phyloP scores from a whole-genome alignment of 1,140 invertebrate genomes.

The Prorops nasuta region DNA sequence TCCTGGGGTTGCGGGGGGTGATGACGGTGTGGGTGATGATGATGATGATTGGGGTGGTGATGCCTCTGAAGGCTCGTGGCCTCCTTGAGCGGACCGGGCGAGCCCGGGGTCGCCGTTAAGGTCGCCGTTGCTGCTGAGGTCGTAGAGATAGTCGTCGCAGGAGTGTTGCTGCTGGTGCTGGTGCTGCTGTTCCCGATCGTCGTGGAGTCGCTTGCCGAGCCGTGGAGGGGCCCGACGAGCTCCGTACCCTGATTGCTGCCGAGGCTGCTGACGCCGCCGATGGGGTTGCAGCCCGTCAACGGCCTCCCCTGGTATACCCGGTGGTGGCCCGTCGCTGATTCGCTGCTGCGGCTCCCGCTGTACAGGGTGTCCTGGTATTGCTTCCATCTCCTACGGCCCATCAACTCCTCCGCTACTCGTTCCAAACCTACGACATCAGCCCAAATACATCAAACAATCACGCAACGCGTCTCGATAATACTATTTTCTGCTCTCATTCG shows the following conservation, averaged over 20 bases:
- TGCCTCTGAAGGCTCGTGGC: slow-evolving; percentile 43
- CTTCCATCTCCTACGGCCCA: slow-evolving; percentile 91
- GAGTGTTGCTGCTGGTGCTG: slow-evolving; percentile 13
- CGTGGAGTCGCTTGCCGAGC: too few relatives aligned
- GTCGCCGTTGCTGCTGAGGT: slow-evolving; percentile 9
- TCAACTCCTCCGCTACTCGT: slow-evolving; percentile 93
- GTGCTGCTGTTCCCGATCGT: slow-evolving; percentile 20
- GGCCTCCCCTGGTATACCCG: slow-evolving; percentile 27
- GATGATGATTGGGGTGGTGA: neutral
- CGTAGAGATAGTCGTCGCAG: slow-evolving; percentile 5
- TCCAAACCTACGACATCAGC: slow-evolving; percentile 77
- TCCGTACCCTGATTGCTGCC: too few relatives aligned
- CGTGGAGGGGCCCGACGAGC: too few relatives aligned
- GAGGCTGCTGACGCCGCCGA: neutral
- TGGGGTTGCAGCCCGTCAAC: slow-evolving; percentile 28
- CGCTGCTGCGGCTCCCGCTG: slow-evolving; percentile 66
- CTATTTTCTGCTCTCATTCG: too few relatives aligned
- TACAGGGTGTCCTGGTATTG: slow-evolving; percentile 81
- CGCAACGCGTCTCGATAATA: slow-evolving; percentile 11
- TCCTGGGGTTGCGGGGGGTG: neutral
- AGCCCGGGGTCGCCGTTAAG: slow-evolving; percentile 20
- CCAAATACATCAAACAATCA: slow-evolving; percentile 48
- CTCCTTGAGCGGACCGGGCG: slow-evolving; percentile 39
- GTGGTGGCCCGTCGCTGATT: slow-evolving; percentile 35
- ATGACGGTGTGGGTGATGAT: slow-evolving; percentile 16